Base-by-base conservation (phyloP, 2,113 vertebrate genomes). In the Orcinus orca region DNA sequence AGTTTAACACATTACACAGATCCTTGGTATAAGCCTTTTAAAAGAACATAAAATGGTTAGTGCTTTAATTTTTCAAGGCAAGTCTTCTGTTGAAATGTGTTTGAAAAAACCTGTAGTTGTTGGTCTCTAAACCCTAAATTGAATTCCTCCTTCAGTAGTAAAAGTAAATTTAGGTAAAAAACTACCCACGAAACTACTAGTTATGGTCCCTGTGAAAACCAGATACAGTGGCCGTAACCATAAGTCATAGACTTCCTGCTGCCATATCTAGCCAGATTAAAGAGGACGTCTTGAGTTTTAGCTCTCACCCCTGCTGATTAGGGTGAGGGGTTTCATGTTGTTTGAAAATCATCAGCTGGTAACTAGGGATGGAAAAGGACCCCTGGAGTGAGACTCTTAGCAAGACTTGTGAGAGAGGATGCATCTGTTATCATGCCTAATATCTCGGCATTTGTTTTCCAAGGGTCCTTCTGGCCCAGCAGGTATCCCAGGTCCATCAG, bases 391-490 rank as follows among this genome's bases (percentile, higher is more conserved):
- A 47, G 86, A 83, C 11, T 97, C 18, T 97, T 76, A 63, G 70
- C 86, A 91, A 93, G 50, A 50, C 44, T 70, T 93, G 25, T 53
- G 74, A 80, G 87, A 81, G 88, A 95, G 77, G 58, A 73, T 96
- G 70, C 15, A 74, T n/a, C 23, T 58, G 1, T 26, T 97, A 68
- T 96, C 92, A 88, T 73, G 29, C 68, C 96, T 96, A 97, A 97
- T 81, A 86, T 47, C 70, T 97, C 97, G 58, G 63, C 90, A 97
- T 96, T 98, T 98, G 68, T 98, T 33, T 97, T 97, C 97, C 85
- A 97, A 99, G 99, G 99, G 99, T 99, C 99, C 98, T 96, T 98
- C 99, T 96, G 99, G 99, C 98, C 99, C 99, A 90, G 98, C 99
- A 97, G 99, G 99, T 97, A 98, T 99, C 97, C 99, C 99, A 97